A percentile compares a stretch with the other conserved stretches of the same genome.
Evolutionary conservation across 2,888 invertebrate genomes (phyloP).

Genomic region (Noctuana brunneofusca): DNA sequence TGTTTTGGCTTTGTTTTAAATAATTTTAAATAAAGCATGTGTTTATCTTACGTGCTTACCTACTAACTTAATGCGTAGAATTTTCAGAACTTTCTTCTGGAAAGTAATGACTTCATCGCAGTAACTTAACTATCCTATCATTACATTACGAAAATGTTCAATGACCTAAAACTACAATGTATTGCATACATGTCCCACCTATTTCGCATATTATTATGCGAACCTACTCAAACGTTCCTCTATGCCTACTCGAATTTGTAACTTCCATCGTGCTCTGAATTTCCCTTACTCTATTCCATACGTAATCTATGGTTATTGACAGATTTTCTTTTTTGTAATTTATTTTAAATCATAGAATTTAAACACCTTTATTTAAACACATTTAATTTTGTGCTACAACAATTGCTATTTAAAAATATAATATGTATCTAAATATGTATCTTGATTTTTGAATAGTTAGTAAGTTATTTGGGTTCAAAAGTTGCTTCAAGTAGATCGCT

Average conservation of each 20-base stretch:
- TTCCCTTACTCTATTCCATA: slow-evolving; percentile 54
- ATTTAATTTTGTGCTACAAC: no score
- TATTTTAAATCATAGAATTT: no score
- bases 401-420: no score
- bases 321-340: neutral
- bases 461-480: no score
- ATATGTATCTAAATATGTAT: no score
- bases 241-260: slow-evolving; percentile 78
- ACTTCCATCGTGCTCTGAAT: slow-evolving; percentile 81
- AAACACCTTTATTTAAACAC: no score
- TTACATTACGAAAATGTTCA: slow-evolving; percentile 3
- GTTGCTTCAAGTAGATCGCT: no score
- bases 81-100: neutral
- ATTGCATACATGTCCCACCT: slow-evolving; percentile 81
- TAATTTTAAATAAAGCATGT: neutral
- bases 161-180: slow-evolving; percentile 49
- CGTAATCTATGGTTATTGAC: slow-evolving; percentile 47
- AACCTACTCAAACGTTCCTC: slow-evolving; percentile 57
- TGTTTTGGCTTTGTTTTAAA: neutral
- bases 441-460: no score
- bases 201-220: slow-evolving; percentile 54
- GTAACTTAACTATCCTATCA: neutral
- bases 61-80: neutral
- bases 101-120: neutral
- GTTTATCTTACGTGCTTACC: neutral